Evolutionary conservation across 2,888 invertebrate species (phyloP).

Genomic region (Hydrotaea cyrtoneurina): DNA sequence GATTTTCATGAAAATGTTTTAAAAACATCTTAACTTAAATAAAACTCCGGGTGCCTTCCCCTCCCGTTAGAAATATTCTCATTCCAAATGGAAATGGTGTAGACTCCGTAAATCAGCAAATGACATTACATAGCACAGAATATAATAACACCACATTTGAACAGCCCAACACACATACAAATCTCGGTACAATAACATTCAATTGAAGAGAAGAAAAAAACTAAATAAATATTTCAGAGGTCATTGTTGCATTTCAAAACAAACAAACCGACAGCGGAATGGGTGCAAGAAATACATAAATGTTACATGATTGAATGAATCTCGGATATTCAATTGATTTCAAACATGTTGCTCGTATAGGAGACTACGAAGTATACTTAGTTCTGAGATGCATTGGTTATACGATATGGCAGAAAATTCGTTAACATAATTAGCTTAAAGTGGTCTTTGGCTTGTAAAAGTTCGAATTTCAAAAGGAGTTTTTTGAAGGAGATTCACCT

Average conservation of each 20-base stretch:
- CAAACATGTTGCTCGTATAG: not conserved
- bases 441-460: no score
- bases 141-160: not conserved
- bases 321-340: not conserved
- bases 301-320: constrained; percentile 54
- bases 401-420: no score
- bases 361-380: not conserved
- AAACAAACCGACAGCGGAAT: not conserved
- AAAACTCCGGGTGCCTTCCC: no score
- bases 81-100: constrained; percentile 23
- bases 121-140: constrained; percentile 3
- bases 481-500: no score
- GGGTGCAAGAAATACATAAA: constrained; percentile 34
- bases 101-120: not conserved
- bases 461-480: no score
- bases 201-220: constrained; percentile 35
- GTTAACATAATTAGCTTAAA: no score
- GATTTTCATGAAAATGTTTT: no score
- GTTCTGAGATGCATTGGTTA: not conserved
- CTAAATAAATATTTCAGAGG: constrained; percentile 61
- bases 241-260: constrained; percentile 47
- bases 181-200: not conserved
- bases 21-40: no score
- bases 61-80: no score
- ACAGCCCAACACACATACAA: not conserved